A percentile compares a stretch with the other conserved stretches of the same genome.
phyloP scores from a whole-genome alignment of 1,140 invertebrate species.

The Diploscapter pachys region DNA sequence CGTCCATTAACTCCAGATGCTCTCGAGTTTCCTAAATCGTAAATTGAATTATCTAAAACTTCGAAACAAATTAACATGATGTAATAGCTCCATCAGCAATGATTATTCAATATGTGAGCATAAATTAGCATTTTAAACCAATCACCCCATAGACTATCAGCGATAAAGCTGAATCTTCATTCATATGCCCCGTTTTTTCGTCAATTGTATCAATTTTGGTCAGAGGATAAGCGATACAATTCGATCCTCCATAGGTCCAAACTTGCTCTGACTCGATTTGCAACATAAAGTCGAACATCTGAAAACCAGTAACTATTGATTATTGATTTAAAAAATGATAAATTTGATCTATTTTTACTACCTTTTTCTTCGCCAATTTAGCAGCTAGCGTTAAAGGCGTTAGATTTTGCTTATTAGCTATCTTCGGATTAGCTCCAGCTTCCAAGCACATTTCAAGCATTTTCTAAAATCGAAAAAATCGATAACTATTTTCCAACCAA shows the following conservation, averaged over 20 bases:
- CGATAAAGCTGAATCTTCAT: constrained; percentile 86
- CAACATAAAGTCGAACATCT: constrained; percentile 64
- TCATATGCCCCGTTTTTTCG: constrained; percentile 80
- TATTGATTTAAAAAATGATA: no score
- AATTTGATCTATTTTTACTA: no score
- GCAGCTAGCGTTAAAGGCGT: constrained; percentile 89
- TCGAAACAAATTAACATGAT: no score
- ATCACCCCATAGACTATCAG: constrained; percentile 89
- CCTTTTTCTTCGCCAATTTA: constrained; percentile 78
- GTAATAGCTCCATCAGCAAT: no score
- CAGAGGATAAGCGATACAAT: constrained; percentile 83
- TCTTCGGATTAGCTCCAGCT: constrained; percentile 77
- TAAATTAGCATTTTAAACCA: no score
- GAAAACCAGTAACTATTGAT: no score
- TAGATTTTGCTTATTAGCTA: constrained; percentile 80
- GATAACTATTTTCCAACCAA: not conserved
- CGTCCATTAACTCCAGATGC: constrained; percentile 91
- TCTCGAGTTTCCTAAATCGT: constrained; percentile 71
- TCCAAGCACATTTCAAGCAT: constrained; percentile 92
- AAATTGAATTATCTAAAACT: constrained; percentile 64
- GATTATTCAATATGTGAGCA: no score
- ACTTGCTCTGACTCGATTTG: constrained; percentile 34
- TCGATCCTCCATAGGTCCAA: constrained; percentile 74
- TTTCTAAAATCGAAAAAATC: constrained; percentile 64
- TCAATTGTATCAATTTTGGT: constrained; percentile 93